Evolutionary conservation across 2,113 vertebrate genomes (phyloP).

Genomic region (Mastomys natalensis): DNA sequence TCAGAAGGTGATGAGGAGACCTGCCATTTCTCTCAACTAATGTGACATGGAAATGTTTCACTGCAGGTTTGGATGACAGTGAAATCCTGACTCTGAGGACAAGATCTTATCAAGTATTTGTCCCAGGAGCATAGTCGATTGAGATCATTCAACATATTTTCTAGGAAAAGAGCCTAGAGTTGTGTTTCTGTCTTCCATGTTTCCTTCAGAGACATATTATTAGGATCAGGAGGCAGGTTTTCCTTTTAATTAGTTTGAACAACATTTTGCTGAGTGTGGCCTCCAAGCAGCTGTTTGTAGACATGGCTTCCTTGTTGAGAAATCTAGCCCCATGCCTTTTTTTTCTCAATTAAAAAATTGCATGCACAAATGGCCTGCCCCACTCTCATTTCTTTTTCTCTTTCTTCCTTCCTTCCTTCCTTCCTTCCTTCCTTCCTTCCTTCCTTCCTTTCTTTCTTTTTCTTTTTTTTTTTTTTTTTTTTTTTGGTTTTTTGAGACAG

Average conservation of each 20-base stretch:
- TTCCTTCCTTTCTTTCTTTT: neutral
- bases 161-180: neutral
- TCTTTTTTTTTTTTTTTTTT: neutral
- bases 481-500: too few relatives aligned
- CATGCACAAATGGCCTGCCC: neutral
- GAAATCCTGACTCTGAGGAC: neutral
- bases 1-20: neutral
- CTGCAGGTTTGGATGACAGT: neutral
- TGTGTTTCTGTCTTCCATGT: accelerated
- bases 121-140: neutral
- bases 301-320: neutral
- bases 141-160: neutral
- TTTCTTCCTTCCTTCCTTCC: too few relatives aligned
- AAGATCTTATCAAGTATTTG: accelerated
- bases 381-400: neutral
- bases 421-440: neutral
- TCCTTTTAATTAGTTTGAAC: neutral
- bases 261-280: neutral
- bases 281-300: neutral
- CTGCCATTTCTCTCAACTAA: neutral
- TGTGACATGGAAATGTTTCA: neutral
- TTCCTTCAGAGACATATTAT: neutral
- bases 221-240: neutral
- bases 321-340: neutral
- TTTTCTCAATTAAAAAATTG: neutral